Evolutionary conservation across 2,888 invertebrate genomes (phyloP).

Genomic region (Papilio demoleus): DNA sequence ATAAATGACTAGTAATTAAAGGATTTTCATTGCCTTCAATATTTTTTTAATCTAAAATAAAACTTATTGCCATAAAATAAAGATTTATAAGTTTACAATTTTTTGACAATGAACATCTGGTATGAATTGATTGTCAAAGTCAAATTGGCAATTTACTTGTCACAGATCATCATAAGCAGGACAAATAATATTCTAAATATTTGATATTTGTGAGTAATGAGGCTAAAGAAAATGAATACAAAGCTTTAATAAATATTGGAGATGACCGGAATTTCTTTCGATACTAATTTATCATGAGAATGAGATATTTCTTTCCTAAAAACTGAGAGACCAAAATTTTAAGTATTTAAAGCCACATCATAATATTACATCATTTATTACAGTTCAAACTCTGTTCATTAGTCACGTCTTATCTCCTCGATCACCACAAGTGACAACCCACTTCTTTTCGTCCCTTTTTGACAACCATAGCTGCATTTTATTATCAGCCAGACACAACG

Average conservation of each 20-base stretch:
- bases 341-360: no score
- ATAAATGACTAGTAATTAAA: slow-evolving; percentile 19
- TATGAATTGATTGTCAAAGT: neutral
- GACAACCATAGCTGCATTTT: no score
- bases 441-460: no score
- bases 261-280: no score
- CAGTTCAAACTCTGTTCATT: no score
- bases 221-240: neutral
- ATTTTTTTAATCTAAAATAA: neutral
- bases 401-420: no score
- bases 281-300: neutral
- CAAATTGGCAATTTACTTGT: neutral
- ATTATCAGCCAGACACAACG: no score
- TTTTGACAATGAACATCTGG: slow-evolving; percentile 16
- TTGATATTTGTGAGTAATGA: neutral
- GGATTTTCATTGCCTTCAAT: slow-evolving; percentile 18
- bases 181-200: slow-evolving; percentile 2
- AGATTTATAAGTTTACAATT: slow-evolving; percentile 1
- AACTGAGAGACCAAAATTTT: no score
- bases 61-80: neutral
- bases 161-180: neutral
- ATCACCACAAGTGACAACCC: no score
- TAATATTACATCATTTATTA: no score
- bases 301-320: neutral
- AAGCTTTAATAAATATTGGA: no score